phyloP scores from a whole-genome alignment of 2,888 invertebrate genomes.

The Spialia ferax region DNA sequence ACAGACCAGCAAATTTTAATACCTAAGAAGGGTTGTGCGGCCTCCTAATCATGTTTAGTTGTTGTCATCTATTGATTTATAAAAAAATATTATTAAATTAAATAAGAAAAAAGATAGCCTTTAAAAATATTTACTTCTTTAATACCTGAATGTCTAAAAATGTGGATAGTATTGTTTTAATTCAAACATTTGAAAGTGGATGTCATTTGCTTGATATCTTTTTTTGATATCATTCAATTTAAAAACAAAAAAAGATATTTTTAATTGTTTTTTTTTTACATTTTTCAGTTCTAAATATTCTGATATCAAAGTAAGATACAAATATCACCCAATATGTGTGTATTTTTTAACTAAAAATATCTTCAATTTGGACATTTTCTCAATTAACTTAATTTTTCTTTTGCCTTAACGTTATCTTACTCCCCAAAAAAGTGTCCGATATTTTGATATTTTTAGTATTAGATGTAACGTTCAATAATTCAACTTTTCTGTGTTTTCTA shows the following conservation, averaged over 20 bases:
- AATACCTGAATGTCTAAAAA: too few species aligned
- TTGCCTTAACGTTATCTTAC: neutral
- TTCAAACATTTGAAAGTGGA: constrained; percentile 21
- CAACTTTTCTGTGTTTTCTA: neutral
- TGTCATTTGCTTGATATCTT: constrained; percentile 14
- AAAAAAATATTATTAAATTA: too few species aligned
- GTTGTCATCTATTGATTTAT: too few species aligned
- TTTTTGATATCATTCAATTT: constrained; percentile 19
- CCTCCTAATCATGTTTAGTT: too few species aligned
- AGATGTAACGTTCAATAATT: constrained; percentile 11
- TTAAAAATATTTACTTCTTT: too few species aligned
- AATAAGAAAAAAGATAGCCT: too few species aligned
- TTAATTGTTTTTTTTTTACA: too few species aligned
- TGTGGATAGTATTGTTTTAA: too few species aligned
- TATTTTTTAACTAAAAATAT: constrained; percentile 20
- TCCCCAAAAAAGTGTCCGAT: neutral
- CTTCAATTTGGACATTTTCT: neutral
- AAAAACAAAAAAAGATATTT: too few species aligned
- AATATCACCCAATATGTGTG: constrained; percentile 18
- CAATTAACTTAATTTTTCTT: neutral
- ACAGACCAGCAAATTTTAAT: too few species aligned
- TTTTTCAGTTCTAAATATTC: too few species aligned
- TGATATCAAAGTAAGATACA: constrained; percentile 24
- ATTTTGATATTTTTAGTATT: constrained; percentile 19
- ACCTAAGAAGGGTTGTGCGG: too few species aligned